A percentile compares a stretch with the other conserved stretches of the same genome.
phyloP scores from a whole-genome alignment of 2,888 invertebrate genomes.

The Harpagoxenus sublaevis region DNA sequence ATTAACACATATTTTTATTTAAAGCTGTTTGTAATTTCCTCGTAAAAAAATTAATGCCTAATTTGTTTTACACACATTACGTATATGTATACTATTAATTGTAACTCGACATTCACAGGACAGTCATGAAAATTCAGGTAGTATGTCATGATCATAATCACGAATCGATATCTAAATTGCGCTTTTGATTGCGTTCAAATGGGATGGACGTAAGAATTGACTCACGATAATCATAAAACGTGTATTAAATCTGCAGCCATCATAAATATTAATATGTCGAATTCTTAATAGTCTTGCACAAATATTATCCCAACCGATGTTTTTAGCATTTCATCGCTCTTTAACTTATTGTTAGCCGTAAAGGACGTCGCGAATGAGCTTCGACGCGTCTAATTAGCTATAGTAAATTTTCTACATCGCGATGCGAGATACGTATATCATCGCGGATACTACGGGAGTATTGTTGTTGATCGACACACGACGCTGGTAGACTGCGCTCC shows the following conservation, averaged over 20 bases:
- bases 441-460: background rate
- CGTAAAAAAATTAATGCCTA: background rate
- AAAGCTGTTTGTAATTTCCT: background rate
- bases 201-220: background rate
- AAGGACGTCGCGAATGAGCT: slow-evolving; percentile 72
- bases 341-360: slow-evolving; percentile 76
- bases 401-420: slow-evolving; percentile 61
- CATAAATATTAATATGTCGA: slow-evolving; percentile 85
- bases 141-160: background rate
- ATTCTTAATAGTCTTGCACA: slow-evolving; percentile 85
- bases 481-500: background rate
- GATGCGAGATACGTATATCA: background rate
- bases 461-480: background rate
- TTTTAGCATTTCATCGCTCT: slow-evolving; percentile 11
- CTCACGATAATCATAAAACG: slow-evolving; percentile 79
- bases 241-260: slow-evolving; percentile 79
- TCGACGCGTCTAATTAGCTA: slow-evolving; percentile 78
- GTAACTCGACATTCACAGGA: background rate
- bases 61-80: background rate
- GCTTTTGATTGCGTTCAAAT: background rate
- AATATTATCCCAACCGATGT: slow-evolving; percentile 80
- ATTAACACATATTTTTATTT: background rate
- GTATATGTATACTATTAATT: background rate
- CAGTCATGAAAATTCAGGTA: slow-evolving; percentile 1
- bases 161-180: background rate